phyloP scores from a whole-genome alignment of 2,113 vertebrate genomes.

The Fulica atra region DNA sequence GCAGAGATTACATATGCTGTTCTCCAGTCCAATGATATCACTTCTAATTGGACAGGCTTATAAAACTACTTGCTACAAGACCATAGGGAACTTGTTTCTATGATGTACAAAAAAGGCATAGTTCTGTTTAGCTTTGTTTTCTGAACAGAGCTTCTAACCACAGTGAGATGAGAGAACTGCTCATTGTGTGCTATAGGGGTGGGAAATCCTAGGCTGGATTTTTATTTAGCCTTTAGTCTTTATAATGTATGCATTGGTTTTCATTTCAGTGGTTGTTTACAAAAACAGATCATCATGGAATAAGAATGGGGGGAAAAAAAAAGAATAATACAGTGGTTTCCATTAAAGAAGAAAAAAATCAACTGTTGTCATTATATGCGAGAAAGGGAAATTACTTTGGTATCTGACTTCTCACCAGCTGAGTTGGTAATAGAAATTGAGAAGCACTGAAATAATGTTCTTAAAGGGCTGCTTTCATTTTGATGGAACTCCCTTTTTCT shows the following conservation, averaged over 20 bases:
- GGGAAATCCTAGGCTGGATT: not conserved
- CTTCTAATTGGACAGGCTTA: not conserved
- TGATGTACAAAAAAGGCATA: not conserved
- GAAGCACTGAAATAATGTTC: conserved; percentile 1
- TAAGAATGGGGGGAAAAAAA: conserved; percentile 24
- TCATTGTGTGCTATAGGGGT: not conserved
- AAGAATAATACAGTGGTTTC: not conserved
- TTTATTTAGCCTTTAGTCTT: not conserved
- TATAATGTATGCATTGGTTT: conserved; percentile 16
- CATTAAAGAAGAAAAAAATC: not conserved
- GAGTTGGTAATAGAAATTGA: conserved; percentile 9
- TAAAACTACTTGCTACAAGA: not conserved
- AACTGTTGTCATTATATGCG: not conserved
- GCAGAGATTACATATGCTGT: not conserved
- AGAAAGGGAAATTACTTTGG: not conserved
- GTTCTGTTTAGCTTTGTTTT: not conserved
- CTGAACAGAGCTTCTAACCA: not conserved
- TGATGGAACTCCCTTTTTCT: not conserved
- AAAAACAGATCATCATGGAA: conserved; percentile 17
- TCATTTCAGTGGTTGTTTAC: conserved; percentile 17
- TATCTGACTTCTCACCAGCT: conserved; percentile 18
- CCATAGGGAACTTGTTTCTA: not conserved
- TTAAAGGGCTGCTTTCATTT: conserved; percentile 1
- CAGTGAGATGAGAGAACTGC: not conserved
- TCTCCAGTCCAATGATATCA: not conserved